Percentiles rank a stretch among this genome's conserved stretches.
phyloP scores from a whole-genome alignment of 2,888 invertebrate species.

The Mythimna ferrago region DNA sequence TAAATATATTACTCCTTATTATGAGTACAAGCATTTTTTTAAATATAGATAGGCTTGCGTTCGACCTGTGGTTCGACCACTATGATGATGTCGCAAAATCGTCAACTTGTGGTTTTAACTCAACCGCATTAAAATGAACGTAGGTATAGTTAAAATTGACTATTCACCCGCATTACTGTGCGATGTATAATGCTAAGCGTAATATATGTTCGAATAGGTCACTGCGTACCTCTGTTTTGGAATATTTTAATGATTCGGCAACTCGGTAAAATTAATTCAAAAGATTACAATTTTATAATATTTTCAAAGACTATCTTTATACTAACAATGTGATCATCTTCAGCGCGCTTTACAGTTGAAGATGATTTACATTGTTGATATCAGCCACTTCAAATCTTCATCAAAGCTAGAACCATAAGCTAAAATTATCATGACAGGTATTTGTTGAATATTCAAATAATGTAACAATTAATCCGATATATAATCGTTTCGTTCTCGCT shows the following conservation, averaged over 20 bases:
- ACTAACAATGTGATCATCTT: too few species aligned
- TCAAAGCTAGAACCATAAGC: neutral
- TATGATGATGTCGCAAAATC: neutral
- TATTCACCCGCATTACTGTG: neutral
- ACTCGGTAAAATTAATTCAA: neutral
- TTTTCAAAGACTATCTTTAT: neutral
- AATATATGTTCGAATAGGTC: neutral
- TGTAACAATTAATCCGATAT: neutral
- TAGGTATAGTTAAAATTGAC: neutral
- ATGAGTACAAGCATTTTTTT: neutral
- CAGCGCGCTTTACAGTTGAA: neutral
- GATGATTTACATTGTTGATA: conserved; percentile 9
- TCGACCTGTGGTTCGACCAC: neutral
- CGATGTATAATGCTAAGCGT: conserved; percentile 10
- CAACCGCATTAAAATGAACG: neutral
- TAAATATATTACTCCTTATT: too few species aligned
- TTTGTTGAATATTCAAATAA: neutral
- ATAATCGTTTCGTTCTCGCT: neutral
- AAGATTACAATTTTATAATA: conserved; percentile 1
- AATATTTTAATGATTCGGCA: conserved; percentile 11
- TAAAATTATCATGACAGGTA: neutral
- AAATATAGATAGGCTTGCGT: neutral
- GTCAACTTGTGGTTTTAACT: neutral
- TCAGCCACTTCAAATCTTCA: neutral
- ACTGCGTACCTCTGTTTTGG: conserved; percentile 3